Evolutionary conservation across 2,888 invertebrate species (phyloP).

Genomic region (Monoplex corrugatus): DNA sequence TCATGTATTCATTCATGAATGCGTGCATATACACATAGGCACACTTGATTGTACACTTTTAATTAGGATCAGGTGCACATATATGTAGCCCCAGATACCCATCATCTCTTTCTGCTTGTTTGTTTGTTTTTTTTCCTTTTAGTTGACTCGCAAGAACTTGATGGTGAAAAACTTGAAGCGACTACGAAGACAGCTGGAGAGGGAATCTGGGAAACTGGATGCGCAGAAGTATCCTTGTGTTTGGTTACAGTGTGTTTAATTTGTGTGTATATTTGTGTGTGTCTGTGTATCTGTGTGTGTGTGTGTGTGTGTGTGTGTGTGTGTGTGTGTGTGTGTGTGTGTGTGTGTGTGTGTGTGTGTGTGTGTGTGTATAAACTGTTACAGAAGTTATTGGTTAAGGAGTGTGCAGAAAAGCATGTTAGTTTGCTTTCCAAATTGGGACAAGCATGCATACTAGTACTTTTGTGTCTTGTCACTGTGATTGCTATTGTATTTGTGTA

Average conservation of each 20-base stretch:
- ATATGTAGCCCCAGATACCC: not conserved
- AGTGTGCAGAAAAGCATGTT: too few species aligned
- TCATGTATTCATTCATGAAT: too few species aligned
- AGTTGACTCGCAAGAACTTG: slow-evolving; percentile 85
- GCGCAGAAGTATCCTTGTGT: slow-evolving; percentile 77
- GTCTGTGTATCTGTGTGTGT: not conserved
- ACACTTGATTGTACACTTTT: not conserved
- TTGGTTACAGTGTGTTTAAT: not conserved
- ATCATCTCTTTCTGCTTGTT: not conserved
- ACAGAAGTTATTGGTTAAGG: too few species aligned
- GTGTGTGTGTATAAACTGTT: not conserved
- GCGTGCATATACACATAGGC: not conserved
- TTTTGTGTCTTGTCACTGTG: too few species aligned
- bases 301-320: not conserved
- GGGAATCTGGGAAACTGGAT: slow-evolving; percentile 81
- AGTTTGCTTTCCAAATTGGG: too few species aligned
- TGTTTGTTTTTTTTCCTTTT: slow-evolving; percentile 7
- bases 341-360: not conserved
- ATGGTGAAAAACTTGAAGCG: slow-evolving; percentile 84
- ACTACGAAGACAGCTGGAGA: slow-evolving; percentile 80
- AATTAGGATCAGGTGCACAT: not conserved
- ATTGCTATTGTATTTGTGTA: too few species aligned
- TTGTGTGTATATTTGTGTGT: not conserved
- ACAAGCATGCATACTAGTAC: too few species aligned
- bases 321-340: not conserved